Evolutionary conservation across 2,888 invertebrate species (phyloP), one percentile per base, ranked within the genome.

Genomic region (Scaptomyza tumidula): DNA sequence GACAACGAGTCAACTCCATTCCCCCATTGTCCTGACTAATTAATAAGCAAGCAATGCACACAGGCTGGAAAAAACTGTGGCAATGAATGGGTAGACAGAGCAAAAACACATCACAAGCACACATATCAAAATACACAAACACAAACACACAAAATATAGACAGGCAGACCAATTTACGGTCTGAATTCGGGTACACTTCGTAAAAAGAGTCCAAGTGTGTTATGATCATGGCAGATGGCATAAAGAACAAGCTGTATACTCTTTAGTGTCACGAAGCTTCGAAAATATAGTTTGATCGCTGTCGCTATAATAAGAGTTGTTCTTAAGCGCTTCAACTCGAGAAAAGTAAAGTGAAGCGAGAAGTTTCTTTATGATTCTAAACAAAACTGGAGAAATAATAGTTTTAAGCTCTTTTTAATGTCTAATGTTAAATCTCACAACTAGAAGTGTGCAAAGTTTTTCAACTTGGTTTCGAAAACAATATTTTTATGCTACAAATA

Each of bases 11-110:
- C 29, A 29, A 46, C 48, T 50, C 16, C 27, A 16, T n/a, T 31
- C 59, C 50, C 19, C 58, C 61, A 75, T 71, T 81, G 75, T 75
- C 48, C 66, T 54, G 60, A 80, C 80, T 73, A 78, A 80, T 78
- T 82, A 80, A 80, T 72, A 72, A 71, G 72, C 75, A 62, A 63
- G 50, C 58, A 43, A 9, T 49, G 54, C 50, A 37, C 63, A 48
- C 46, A 48, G 24, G 24, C 46, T 46, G 43, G 37, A 27, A 65
- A 45, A 57, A 67, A 80, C 70, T 49, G 48, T 49, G 48, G 45
- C 70, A 65, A 58, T 63, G 69, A 69, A 73, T 70, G 74, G 64
- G 66, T 7, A 19, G 35, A 33, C 33, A 33, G 10, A 33, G 33
- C n/a, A 33, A 33, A 33, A 10, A 10, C 33, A 57, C 41, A 44